Percentiles rank a stretch among this genome's conserved stretches.
Conservation (phyloP, 2,888 invertebrate species). For the Athripsodes cinereus region DNA sequence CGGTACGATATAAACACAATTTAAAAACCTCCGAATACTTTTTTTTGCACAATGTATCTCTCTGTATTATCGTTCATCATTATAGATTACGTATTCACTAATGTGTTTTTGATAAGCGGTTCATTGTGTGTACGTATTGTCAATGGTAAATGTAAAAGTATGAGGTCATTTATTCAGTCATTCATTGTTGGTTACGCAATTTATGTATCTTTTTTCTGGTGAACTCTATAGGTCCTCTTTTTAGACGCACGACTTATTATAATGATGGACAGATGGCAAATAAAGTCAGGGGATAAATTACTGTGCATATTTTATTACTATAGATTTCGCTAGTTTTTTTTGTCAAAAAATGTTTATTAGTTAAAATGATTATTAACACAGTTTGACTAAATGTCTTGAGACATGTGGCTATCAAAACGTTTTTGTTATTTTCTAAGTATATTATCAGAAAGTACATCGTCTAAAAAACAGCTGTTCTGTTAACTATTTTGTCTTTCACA, state of each 20-base stretch:
- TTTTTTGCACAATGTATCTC: background rate
- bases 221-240: background rate
- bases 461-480: too few species aligned
- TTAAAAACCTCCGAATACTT: background rate
- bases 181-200: background rate
- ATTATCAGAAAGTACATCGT: too few species aligned
- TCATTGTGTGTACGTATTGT: background rate
- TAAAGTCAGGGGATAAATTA: too few species aligned
- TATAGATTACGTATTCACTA: background rate
- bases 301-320: too few species aligned
- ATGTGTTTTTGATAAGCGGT: slow-evolving; percentile 1
- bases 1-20: background rate
- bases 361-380: too few species aligned
- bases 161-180: background rate
- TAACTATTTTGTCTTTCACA: too few species aligned
- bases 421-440: too few species aligned
- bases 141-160: background rate
- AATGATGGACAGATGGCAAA: background rate
- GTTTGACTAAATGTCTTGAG: too few species aligned
- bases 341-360: too few species aligned
- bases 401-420: too few species aligned
- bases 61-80: background rate
- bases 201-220: background rate
- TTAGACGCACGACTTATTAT: too few species aligned
- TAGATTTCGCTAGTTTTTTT: too few species aligned